These are phyloP conservation scores for Conops quadrifasciatus DNA, from an alignment of 2,888 invertebrate species.

Conservation along the genomic window DNA sequence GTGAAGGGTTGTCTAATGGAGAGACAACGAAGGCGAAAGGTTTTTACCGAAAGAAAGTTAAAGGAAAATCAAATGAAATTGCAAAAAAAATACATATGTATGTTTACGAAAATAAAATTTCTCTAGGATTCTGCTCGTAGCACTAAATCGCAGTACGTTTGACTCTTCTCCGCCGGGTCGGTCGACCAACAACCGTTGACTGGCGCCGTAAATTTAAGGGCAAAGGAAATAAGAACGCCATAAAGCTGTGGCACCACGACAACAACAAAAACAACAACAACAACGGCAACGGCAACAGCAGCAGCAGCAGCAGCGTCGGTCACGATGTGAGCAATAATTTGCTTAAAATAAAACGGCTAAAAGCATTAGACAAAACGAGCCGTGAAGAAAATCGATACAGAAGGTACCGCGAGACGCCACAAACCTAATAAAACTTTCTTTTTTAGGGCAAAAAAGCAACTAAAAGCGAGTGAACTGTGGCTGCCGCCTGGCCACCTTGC, in stretches of 20 bases:
- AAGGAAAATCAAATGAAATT: neutral
- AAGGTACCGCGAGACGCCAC: constrained; percentile 11
- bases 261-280: too few species aligned
- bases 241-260: neutral
- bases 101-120: constrained; percentile 5
- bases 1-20: neutral
- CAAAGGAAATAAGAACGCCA: constrained; percentile 3
- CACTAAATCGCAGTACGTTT: too few species aligned
- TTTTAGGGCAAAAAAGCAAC: neutral
- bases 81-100: neutral
- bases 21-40: too few species aligned
- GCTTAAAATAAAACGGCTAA: constrained; percentile 9
- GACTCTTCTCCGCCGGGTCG: neutral
- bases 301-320: constrained; percentile 12
- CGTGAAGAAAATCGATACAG: constrained; percentile 9
- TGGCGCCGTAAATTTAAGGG: constrained; percentile 13
- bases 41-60: neutral
- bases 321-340: constrained; percentile 16
- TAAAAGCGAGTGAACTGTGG: neutral
- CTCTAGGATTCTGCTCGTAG: neutral
- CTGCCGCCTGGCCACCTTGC: too few species aligned
- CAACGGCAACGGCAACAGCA: neutral
- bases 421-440: constrained; percentile 25
- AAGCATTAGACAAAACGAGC: neutral
- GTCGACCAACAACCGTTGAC: too few species aligned